Base-by-base conservation (phyloP, 2,797 vertebrate species). In the Bradypodion ventrale region DNA sequence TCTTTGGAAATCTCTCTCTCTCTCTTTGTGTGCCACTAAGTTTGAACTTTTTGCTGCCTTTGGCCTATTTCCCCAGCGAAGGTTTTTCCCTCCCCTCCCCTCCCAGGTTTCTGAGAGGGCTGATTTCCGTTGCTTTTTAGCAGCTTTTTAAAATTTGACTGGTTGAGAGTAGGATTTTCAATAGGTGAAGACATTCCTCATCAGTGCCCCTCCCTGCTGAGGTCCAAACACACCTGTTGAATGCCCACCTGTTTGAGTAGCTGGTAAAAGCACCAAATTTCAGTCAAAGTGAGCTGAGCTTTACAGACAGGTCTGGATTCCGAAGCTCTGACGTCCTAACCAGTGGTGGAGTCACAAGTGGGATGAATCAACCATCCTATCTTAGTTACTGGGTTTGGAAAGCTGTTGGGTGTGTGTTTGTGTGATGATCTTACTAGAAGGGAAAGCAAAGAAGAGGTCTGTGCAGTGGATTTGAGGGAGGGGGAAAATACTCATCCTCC, bases 241-340 rank as follows among this genome's bases (percentile, higher is more conserved):
- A 16, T 49, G 16, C 27, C 60, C 32, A 27, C 56, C 68, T 81
- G 27, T 21, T 4, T 3, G 62, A 44, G 72, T 3, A 9, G 69
- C 19, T 23, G 8, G 0, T 0, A 3, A 44, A 75, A 46, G 8
- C 0, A 1, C 9, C 52, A 21, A 42, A 78, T 32, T 0, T 21
- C 9, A 2, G 16, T 12, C 9, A 2, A 29, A 66, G 27, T n/a
- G 52, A 2, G 3, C 2, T 1, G 27, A n/a, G n/a, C 7, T 23
- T 66, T 68, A 35, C 32, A 42, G 23, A 37, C 70, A 70, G 40
- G 23, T 42, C 9, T 9, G 8, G 69, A 23, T 70, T 37, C 15
- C 7, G 66, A 66, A 66, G 65, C 6, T 5, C 65, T 35, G n/a
- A 13, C 4, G 32, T 66, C 4, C 10, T 35, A 66, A 16, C 13